phyloP scores from a whole-genome alignment of 2,888 invertebrate genomes.

The Papilio protenor region DNA sequence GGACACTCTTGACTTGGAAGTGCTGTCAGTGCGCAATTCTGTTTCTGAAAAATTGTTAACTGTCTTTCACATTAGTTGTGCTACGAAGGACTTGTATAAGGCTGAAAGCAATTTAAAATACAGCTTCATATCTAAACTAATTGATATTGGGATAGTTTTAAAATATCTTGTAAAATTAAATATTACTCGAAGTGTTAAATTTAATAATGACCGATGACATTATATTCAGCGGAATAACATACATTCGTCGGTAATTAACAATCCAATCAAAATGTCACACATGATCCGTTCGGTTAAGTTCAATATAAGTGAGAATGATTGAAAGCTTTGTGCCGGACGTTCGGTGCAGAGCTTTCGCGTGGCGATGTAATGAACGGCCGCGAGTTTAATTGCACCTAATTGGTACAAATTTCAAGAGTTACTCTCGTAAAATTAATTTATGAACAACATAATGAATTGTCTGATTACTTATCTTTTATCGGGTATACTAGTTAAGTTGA shows the following conservation, averaged over 20 bases:
- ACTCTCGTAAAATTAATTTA: not conserved
- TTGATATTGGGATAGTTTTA: not conserved
- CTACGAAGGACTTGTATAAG: too few relatives aligned
- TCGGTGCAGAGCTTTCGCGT: constrained; percentile 23
- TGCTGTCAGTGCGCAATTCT: not conserved
- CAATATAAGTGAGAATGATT: constrained; percentile 8
- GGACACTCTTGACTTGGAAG: not conserved
- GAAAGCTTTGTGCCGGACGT: constrained; percentile 16
- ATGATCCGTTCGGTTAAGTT: constrained; percentile 16
- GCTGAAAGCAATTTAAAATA: not conserved
- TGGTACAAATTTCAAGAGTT: not conserved
- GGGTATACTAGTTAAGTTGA: too few relatives aligned
- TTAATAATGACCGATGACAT: not conserved
- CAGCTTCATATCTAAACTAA: not conserved
- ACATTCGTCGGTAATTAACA: constrained; percentile 15
- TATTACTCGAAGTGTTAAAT: not conserved
- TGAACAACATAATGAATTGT: not conserved
- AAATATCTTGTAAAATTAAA: not conserved
- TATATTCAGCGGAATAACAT: not conserved
- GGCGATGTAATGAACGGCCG: not conserved
- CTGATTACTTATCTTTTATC: too few relatives aligned
- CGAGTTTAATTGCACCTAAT: not conserved
- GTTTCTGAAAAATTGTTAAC: not conserved
- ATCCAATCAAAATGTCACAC: constrained; percentile 21
- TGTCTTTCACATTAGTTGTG: not conserved